phyloP scores from a whole-genome alignment of 2,797 vertebrate species.

The Hylomyscus alleni region DNA sequence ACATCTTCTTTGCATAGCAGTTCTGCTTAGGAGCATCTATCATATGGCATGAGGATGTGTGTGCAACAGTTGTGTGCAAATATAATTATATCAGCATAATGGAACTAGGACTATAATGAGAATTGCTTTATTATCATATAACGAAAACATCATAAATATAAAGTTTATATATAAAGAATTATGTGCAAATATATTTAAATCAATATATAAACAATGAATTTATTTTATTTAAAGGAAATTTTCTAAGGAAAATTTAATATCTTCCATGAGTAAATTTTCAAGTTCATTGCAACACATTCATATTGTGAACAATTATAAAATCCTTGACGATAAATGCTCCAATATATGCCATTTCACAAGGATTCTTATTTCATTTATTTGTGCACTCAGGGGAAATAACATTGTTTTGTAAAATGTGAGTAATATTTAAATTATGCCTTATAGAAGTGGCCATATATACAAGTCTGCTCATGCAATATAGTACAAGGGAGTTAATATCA shows the following conservation, averaged over 20 bases:
- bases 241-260: conserved; percentile 32
- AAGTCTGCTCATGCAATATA: not conserved
- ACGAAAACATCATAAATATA: not conserved
- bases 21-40: not conserved
- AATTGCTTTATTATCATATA: not conserved
- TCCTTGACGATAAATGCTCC: conserved; percentile 13
- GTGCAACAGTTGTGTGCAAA: not conserved
- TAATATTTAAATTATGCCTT: conserved; percentile 15
- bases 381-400: not conserved
- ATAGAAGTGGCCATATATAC: not conserved
- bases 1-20: not conserved
- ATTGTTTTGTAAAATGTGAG: not conserved
- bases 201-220: not conserved
- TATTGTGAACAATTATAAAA: not conserved
- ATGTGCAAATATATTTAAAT: not conserved
- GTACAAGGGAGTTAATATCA: not conserved
- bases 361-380: not conserved
- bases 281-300: not conserved
- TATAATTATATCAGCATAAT: not conserved
- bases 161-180: not conserved
- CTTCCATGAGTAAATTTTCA: not conserved
- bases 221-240: not conserved
- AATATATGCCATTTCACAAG: not conserved
- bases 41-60: not conserved
- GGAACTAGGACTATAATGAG: not conserved